phyloP scores from a whole-genome alignment of 2,797 vertebrate genomes.

The Gallinago solitaria region DNA sequence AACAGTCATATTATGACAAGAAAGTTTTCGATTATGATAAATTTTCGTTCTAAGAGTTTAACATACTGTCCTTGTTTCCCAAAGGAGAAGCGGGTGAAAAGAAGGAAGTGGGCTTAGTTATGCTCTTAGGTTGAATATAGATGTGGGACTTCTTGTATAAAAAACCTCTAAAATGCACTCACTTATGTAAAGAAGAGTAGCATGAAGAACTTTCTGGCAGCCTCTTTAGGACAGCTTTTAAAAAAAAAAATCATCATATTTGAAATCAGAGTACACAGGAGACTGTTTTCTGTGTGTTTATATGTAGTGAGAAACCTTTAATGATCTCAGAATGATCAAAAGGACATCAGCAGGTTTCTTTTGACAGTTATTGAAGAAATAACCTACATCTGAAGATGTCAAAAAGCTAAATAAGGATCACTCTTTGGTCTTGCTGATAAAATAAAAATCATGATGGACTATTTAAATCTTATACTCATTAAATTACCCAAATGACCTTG shows the following conservation, averaged over 20 bases:
- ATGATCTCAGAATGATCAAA: not conserved
- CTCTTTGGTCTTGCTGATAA: not conserved
- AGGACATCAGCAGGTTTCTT: not conserved
- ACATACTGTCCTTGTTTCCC: not conserved
- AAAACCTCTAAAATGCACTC: not conserved
- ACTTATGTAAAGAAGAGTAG: not conserved
- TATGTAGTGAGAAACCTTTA: not conserved
- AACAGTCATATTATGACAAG: rapidly evolving
- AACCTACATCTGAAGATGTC: not conserved
- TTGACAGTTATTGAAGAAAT: not conserved
- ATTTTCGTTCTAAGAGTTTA: not conserved
- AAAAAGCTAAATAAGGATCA: not conserved
- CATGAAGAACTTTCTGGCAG: not conserved
- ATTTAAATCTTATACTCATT: not conserved
- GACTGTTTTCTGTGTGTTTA: not conserved
- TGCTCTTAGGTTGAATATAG: not conserved
- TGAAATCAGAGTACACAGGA: not conserved
- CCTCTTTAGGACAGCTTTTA: not conserved
- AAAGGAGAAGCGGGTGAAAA: not conserved
- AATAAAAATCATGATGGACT: not conserved
- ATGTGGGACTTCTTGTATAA: not conserved
- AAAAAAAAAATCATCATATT: not conserved
- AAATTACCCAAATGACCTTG: not conserved
- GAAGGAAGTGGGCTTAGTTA: not conserved
- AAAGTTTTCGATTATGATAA: not conserved